Base-by-base conservation (phyloP, 2,113 vertebrate genomes). In the Aspidoscelis tigris region DNA sequence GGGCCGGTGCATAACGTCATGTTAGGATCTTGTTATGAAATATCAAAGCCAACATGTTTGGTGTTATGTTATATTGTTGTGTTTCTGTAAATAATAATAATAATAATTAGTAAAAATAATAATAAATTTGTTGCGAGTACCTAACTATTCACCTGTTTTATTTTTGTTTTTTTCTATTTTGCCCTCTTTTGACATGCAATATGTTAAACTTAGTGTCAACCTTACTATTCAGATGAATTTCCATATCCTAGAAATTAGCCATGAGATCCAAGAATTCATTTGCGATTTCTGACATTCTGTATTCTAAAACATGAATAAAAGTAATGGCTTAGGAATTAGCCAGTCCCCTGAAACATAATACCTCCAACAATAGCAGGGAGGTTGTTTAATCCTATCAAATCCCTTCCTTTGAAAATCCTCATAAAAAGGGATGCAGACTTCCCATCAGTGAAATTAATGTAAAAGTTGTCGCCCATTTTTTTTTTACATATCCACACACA, bases 241-340 rank as follows among this genome's bases (percentile, higher is more conserved):
- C 70, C 26, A 33, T 33, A 70, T 65, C 10, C 69, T n/a, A 71
- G 16, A 53, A 83, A 82, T 39, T 76, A 68, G 76, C 83, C 66
- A 71, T 21, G 75, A 64, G 53, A 83, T 47, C 1, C 26, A 76
- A 24, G 1, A 39, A 11, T 79, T 22, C 16, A 24, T 4, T 39
- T 12, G 20, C 10, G 81, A 8, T 44, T 53, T 81, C 26, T 70
- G 66, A 66, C 33, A 79, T 50, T 61, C 50, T 83, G 64, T 55
- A 77, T 47, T 78, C 65, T 39, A 83, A 64, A 18, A 41, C 61
- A 65, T 70, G 69, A 78, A 71, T 47, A 77, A 85, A 87, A 22
- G 22, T 58, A 78, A 84, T 78, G 69, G 76, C 64, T 85, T 83
- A 64, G 77, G 65, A 76, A 74, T 41, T 89, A 44, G 47, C 53